These are phyloP conservation scores for Triplophysa tibetana DNA, from an alignment of 2,113 vertebrate species.

Conservation along the genomic window DNA sequence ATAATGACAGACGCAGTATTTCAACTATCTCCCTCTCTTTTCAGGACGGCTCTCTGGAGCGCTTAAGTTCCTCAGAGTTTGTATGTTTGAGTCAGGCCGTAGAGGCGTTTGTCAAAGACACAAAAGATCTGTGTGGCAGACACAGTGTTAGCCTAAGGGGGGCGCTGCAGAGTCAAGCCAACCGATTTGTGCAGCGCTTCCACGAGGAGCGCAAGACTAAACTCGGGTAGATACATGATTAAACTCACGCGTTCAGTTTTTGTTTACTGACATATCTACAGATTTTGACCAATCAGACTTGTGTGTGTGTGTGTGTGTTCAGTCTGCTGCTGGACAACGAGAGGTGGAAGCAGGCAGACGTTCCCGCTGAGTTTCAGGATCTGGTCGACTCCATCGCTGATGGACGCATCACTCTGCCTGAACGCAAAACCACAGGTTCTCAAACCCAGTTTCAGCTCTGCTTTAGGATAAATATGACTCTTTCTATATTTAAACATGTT, in stretches of 20 bases:
- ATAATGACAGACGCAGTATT: no score
- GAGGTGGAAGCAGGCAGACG: conserved; percentile 98
- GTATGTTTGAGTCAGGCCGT: conserved; percentile 88
- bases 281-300: neutral
- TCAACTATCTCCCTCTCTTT: neutral
- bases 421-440: conserved; percentile 83
- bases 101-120: conserved; percentile 86
- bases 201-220: conserved; percentile 97
- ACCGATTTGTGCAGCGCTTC: conserved; percentile 94
- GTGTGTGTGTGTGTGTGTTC: conserved; percentile 34
- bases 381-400: conserved; percentile 90
- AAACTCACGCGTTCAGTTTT: neutral
- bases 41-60: conserved; percentile 94
- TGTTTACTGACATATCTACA: neutral
- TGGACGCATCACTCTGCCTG: conserved; percentile 87
- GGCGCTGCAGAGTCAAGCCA: conserved; percentile 95
- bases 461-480: neutral
- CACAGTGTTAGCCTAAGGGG: conserved; percentile 89
- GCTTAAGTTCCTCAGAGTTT: conserved; percentile 89
- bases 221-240: conserved; percentile 77
- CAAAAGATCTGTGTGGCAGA: conserved; percentile 87
- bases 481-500: neutral
- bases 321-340: conserved; percentile 96
- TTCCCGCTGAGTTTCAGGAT: conserved; percentile 95
- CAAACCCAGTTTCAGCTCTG: neutral